Percentiles rank a stretch among this genome's conserved stretches.
Conservation (phyloP, 1,140 invertebrate species). For the Diplogasteroides magnus region DNA sequence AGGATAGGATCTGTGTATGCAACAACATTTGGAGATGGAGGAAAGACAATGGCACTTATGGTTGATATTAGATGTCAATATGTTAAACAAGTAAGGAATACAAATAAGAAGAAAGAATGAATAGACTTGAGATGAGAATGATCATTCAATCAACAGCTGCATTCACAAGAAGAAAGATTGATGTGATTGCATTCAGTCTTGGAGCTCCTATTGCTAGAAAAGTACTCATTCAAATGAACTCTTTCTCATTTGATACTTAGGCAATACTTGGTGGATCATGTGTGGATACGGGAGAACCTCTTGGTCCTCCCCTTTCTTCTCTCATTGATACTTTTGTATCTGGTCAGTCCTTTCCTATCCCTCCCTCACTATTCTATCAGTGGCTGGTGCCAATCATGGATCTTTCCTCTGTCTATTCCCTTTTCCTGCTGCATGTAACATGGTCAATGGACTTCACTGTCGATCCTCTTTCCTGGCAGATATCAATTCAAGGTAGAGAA, state of each 20-base stretch:
- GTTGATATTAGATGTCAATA: constrained; percentile 55
- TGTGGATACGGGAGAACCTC: constrained; percentile 34
- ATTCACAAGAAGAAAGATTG: constrained; percentile 48
- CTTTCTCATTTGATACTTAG: background rate
- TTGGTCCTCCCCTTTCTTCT: constrained; percentile 22
- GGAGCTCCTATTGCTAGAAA: constrained; percentile 52
- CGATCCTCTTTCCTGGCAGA: constrained; percentile 23
- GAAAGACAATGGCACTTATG: constrained; percentile 45
- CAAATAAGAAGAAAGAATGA: background rate
- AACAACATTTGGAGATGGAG: constrained; percentile 52
- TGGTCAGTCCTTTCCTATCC: constrained; percentile 10
- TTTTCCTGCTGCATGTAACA: constrained; percentile 33
- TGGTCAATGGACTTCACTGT: constrained; percentile 29
- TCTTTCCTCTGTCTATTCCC: constrained; percentile 33
- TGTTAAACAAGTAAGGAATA: constrained; percentile 44
- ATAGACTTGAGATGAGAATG: constrained; percentile 38
- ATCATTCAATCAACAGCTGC: constrained; percentile 48
- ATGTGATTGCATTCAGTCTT: constrained; percentile 52
- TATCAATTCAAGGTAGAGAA: constrained; percentile 26
- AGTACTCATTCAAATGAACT: background rate
- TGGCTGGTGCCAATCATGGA: constrained; percentile 27
- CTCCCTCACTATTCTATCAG: background rate
- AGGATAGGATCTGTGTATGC: constrained; percentile 45
- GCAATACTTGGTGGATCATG: constrained; percentile 34
- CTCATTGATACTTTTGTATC: constrained; percentile 37